Conservation (phyloP, 2,113 vertebrate genomes). For the Hemibagrus wyckioides region DNA sequence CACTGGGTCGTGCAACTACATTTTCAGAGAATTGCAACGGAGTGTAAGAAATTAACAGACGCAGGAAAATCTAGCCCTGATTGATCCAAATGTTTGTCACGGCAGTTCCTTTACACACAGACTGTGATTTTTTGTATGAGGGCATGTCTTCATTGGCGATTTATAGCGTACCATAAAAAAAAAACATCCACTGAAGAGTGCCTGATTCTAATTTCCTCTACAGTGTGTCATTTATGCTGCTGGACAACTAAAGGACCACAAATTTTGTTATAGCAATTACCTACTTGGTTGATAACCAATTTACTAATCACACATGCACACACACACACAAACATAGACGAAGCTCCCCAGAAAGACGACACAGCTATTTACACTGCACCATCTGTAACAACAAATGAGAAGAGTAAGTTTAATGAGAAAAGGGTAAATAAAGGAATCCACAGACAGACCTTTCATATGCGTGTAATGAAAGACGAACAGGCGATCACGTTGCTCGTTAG, state of each 20-base stretch:
- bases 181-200: slow-evolving; percentile 24
- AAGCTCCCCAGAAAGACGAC: slow-evolving; percentile 21
- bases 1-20: neutral
- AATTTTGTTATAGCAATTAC: slow-evolving; percentile 8
- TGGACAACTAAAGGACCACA: slow-evolving; percentile 32
- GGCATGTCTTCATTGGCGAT: slow-evolving; percentile 31
- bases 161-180: slow-evolving; percentile 28
- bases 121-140: slow-evolving; percentile 9
- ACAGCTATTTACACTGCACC: slow-evolving; percentile 25
- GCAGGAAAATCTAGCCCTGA: slow-evolving; percentile 20
- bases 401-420: neutral
- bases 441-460: slow-evolving; percentile 20
- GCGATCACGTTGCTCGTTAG: slow-evolving; percentile 33
- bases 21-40: slow-evolving; percentile 2
- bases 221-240: slow-evolving; percentile 15
- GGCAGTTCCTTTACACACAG: slow-evolving; percentile 7
- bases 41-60: slow-evolving; percentile 15
- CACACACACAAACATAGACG: slow-evolving; percentile 1
- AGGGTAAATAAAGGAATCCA: slow-evolving; percentile 42
- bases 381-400: slow-evolving; percentile 26
- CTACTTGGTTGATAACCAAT: slow-evolving; percentile 17
- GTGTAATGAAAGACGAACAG: slow-evolving; percentile 23
- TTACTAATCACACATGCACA: slow-evolving; percentile 6
- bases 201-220: slow-evolving; percentile 44
- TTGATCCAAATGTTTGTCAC: slow-evolving; percentile 14